Base-by-base conservation (phyloP, 2,888 invertebrate species). In the Drosophila limbata region DNA sequence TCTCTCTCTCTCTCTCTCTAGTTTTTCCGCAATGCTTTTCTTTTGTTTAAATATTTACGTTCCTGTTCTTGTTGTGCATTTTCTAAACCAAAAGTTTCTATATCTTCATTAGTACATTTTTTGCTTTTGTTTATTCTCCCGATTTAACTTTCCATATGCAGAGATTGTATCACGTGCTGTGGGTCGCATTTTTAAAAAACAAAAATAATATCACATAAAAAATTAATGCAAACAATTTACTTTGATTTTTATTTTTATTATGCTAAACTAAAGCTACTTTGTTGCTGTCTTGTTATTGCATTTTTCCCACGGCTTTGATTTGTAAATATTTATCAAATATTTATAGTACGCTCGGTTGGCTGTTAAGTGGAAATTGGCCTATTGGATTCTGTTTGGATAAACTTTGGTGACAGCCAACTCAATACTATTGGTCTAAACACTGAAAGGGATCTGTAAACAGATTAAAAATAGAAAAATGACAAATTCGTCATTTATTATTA, bases 21-120 rank as follows among this genome's bases (percentile, higher is more conserved):
- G 25, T 39, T 39, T 39, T 15, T 15, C 15, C 15, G 39, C 19
- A 19, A 13, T 10, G 15, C 17, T 37, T 53, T 57, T 53, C 45
- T 69, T 75, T 86, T 81, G 55, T 81, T 88, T 84, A 86, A 88
- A 86, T 88, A 86, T 84, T 88, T 84, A 84, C 59, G 75, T 42
- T 63, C 60, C 67, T 55, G 19, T n/a, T 60, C 61, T 69, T 60
- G 25, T 25, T 69, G 55, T 73, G 71, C 85, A 70, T 70, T 63
- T 77, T 68, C 72, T 56, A 69, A 53, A 47, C 63, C 9, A 55
- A 60, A 57, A 52, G 60, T 61, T 55, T 57, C 51, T 37, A 52
- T 59, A 61, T 45, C 53, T 63, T 56, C 40, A 72, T 67, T 48
- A 64, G 35, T 39, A 42, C 6, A 47, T 44, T 59, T n/a, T 11